Evolutionary conservation across 1,140 invertebrate species (phyloP).

Genomic region (Belonocnema kinseyi): DNA sequence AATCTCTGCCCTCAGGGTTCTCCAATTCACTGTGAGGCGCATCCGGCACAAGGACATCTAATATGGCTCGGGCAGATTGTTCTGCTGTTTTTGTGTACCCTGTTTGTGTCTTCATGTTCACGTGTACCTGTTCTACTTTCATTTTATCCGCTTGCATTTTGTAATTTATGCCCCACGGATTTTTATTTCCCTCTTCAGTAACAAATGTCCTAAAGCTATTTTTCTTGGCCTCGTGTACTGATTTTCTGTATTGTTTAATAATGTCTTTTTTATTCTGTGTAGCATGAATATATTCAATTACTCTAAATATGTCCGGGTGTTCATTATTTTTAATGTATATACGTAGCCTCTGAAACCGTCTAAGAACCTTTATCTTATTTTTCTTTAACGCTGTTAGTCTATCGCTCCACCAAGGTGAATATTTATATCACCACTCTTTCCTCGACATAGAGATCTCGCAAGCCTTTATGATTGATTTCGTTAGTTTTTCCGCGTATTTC

Average conservation of each 20-base stretch:
- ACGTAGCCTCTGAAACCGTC: background rate
- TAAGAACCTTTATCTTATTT: background rate
- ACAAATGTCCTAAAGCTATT: background rate
- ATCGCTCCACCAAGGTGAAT: background rate
- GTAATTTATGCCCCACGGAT: background rate
- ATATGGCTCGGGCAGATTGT: background rate
- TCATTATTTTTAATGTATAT: too few relatives aligned
- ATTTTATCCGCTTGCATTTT: background rate
- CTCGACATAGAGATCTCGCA: background rate
- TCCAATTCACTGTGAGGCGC: background rate
- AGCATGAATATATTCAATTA: too few relatives aligned
- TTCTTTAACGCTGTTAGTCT: background rate
- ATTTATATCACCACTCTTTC: background rate
- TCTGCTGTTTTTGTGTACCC: background rate
- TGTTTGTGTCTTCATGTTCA: background rate
- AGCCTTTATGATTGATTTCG: background rate
- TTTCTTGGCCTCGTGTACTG: background rate
- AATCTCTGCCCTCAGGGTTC: background rate
- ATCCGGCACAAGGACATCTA: background rate
- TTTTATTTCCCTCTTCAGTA: background rate
- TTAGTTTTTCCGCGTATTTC: background rate
- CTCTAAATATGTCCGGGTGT: background rate
- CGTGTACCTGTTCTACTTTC: background rate
- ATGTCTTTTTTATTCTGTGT: too few relatives aligned
- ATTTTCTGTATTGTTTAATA: background rate